These are phyloP conservation scores for Epinotia nisella DNA, from an alignment of 2,888 invertebrate genomes.

Conservation along the genomic window DNA sequence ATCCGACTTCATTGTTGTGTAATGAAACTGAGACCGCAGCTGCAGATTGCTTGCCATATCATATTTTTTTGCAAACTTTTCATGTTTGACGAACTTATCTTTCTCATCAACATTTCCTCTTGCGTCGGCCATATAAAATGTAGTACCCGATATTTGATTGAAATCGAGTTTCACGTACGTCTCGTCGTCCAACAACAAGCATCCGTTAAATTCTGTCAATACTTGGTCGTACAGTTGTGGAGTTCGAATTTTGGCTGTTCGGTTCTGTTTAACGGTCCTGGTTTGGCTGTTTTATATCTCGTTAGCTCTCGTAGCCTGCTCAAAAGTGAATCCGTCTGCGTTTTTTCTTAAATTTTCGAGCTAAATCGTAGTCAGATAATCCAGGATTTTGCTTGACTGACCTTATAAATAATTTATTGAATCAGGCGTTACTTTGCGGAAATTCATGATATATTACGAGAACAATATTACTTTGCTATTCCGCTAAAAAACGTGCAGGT, in stretches of 20 bases:
- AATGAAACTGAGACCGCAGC: slow-evolving; percentile 12
- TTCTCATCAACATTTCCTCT: not conserved
- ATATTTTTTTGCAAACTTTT: not conserved
- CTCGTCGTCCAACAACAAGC: slow-evolving; percentile 8
- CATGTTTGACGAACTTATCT: slow-evolving; percentile 9
- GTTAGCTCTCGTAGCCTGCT: slow-evolving; percentile 4
- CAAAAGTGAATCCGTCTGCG: not conserved
- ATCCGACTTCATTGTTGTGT: too few species aligned
- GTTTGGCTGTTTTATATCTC: slow-evolving; percentile 6
- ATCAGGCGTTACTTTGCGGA: too few species aligned
- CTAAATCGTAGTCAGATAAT: too few species aligned
- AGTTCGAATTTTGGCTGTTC: slow-evolving; percentile 1
- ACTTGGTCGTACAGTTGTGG: slow-evolving; percentile 6
- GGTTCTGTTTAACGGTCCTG: too few species aligned
- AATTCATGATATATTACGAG: too few species aligned
- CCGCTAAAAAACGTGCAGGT: too few species aligned
- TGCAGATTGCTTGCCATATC: not conserved
- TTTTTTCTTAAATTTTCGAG: too few species aligned
- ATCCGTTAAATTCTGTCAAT: slow-evolving; percentile 5
- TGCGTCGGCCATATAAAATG: not conserved
- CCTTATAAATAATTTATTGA: too few species aligned
- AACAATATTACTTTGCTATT: too few species aligned
- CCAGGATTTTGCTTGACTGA: not conserved
- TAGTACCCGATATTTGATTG: not conserved
- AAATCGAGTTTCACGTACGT: not conserved